Percentiles rank a stretch among this genome's conserved stretches.
These are phyloP conservation scores for Zelostemma sp. DNA, from an alignment of 1,140 invertebrate species.

Conservation along the genomic window DNA sequence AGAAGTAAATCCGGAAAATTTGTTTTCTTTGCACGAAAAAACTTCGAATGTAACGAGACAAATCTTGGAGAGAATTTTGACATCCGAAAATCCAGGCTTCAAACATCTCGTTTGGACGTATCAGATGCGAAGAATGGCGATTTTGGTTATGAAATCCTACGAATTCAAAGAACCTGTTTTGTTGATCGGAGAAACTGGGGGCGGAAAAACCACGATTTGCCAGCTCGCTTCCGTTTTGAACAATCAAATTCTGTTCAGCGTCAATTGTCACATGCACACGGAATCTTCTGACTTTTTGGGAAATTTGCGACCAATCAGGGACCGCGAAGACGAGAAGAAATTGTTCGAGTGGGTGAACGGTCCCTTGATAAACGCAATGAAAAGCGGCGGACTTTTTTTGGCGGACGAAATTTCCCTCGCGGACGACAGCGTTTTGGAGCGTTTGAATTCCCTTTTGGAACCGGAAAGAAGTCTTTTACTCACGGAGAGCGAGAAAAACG, in stretches of 20 bases:
- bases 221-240: slow-evolving; percentile 85
- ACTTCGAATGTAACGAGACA: slow-evolving; percentile 83
- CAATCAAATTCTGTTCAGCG: slow-evolving; percentile 77
- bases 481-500: slow-evolving; percentile 85
- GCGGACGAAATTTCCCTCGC: slow-evolving; percentile 99
- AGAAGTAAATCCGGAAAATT: slow-evolving; percentile 77
- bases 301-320: slow-evolving; percentile 90
- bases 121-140: slow-evolving; percentile 90
- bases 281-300: slow-evolving; percentile 98
- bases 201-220: slow-evolving; percentile 98
- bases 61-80: slow-evolving; percentile 79
- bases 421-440: slow-evolving; percentile 97
- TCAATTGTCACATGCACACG: slow-evolving; percentile 99
- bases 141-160: slow-evolving; percentile 91
- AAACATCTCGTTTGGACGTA: slow-evolving; percentile 94
- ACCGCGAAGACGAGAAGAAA: slow-evolving; percentile 73
- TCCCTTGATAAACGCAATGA: slow-evolving; percentile 93
- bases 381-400: slow-evolving; percentile 87
- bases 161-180: slow-evolving; percentile 95
- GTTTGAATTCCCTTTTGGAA: slow-evolving; percentile 97
- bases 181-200: slow-evolving; percentile 97
- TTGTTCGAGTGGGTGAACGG: slow-evolving; percentile 99
- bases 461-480: slow-evolving; percentile 91
- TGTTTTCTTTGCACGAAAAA: slow-evolving; percentile 82
- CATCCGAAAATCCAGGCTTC: slow-evolving; percentile 71